A percentile compares a stretch with the other conserved stretches of the same genome.
phyloP scores from a whole-genome alignment of 2,888 invertebrate species.

The Drosophila anomalata region DNA sequence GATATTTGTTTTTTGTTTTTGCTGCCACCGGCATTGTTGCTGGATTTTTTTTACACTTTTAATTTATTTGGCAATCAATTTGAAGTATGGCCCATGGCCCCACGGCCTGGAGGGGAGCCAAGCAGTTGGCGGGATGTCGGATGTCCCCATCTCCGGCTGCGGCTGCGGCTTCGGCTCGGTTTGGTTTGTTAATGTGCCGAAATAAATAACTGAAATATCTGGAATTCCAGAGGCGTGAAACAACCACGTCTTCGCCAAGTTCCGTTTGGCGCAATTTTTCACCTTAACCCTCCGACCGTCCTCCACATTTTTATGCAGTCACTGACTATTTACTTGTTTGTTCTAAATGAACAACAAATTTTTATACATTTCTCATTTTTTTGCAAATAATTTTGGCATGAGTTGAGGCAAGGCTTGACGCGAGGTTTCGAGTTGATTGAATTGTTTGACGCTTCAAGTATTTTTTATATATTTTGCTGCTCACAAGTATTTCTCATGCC shows the following conservation, averaged over 20 bases:
- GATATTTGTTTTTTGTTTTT: constrained; percentile 15
- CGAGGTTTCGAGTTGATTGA: constrained; percentile 44
- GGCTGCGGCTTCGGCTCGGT: neutral
- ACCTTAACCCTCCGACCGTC: constrained; percentile 4
- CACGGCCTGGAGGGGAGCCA: too few species aligned
- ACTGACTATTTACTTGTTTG: constrained; percentile 58
- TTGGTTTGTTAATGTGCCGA: constrained; percentile 69
- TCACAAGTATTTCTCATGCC: constrained; percentile 20
- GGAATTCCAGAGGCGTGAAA: constrained; percentile 64
- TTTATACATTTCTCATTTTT: constrained; percentile 28
- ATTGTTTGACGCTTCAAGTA: constrained; percentile 59
- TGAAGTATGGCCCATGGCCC: constrained; percentile 46
- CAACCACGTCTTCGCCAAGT: constrained; percentile 63
- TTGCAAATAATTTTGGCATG: constrained; percentile 57
- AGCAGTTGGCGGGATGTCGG: constrained; percentile 5
- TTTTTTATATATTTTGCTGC: constrained; percentile 41
- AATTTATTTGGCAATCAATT: constrained; percentile 78
- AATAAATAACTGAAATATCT: constrained; percentile 74
- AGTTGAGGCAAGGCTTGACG: constrained; percentile 42
- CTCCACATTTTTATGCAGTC: constrained; percentile 4
- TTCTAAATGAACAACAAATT: constrained; percentile 61
- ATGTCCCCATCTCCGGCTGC: constrained; percentile 1
- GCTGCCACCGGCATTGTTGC: neutral
- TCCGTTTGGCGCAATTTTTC: constrained; percentile 64
- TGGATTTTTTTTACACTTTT: constrained; percentile 45